Conservation (phyloP, 2,113 vertebrate species). For the Coracopsis vasa region DNA sequence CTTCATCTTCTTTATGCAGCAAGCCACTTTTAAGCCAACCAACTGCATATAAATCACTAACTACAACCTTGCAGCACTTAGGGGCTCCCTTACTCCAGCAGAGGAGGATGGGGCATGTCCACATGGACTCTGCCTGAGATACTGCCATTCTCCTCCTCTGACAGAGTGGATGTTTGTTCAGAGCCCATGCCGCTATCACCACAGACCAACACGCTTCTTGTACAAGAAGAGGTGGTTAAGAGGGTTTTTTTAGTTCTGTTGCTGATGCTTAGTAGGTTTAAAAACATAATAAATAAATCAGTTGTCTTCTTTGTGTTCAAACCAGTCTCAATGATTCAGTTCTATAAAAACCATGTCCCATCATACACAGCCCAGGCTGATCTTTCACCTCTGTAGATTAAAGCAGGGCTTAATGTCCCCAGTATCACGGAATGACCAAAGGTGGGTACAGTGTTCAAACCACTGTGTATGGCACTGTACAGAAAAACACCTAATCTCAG, state of each 20-base stretch:
- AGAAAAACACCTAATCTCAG: neutral
- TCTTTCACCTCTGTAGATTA: neutral
- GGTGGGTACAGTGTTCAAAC: neutral
- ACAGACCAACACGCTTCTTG: neutral
- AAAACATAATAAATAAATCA: neutral
- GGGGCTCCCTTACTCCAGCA: neutral
- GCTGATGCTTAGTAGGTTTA: neutral
- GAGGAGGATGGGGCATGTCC: neutral
- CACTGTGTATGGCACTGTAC: neutral
- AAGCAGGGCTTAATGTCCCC: neutral
- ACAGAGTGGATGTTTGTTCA: neutral
- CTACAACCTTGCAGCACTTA: neutral
- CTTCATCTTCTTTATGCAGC: neutral
- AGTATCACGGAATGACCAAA: neutral
- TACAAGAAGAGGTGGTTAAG: neutral
- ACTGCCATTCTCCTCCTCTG: rapidly evolving
- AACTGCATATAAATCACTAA: neutral
- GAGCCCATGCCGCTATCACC: neutral
- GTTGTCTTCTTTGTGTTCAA: neutral
- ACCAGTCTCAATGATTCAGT: neutral
- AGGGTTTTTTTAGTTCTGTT: neutral
- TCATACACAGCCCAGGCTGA: neutral
- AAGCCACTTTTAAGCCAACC: neutral
- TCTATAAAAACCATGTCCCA: neutral
- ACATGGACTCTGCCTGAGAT: neutral